Conservation (phyloP, 2,113 vertebrate species). For the Ammospiza nelsoni region DNA sequence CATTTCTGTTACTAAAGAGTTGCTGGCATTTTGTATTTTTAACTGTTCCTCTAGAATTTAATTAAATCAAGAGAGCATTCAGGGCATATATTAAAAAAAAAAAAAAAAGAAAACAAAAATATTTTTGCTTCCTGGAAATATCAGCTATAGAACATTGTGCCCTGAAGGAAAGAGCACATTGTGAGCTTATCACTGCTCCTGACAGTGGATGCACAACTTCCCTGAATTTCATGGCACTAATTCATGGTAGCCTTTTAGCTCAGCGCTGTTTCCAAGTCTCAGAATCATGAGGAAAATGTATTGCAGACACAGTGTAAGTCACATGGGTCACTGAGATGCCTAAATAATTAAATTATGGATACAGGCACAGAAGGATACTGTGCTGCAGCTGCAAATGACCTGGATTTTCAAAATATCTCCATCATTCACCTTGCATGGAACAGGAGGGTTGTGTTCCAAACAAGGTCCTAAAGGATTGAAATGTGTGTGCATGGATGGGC, state of each 20-base stretch:
- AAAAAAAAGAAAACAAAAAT: not conserved
- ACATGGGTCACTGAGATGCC: conserved; percentile 2
- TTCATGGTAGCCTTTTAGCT: not conserved
- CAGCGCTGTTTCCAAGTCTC: not conserved
- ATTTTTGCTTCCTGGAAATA: conserved; percentile 34
- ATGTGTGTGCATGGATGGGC: not conserved
- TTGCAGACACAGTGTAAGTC: not conserved
- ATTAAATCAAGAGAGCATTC: not conserved
- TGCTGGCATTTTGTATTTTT: conserved; percentile 7
- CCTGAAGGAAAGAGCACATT: not conserved
- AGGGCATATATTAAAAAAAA: not conserved
- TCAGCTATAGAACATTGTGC: conserved; percentile 10
- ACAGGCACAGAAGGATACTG: not conserved
- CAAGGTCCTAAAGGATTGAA: not conserved
- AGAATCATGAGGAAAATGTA: not conserved
- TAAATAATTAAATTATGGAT: not conserved
- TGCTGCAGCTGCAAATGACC: not conserved
- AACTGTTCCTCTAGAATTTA: conserved; percentile 6
- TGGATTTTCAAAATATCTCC: not conserved
- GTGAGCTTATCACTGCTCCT: not conserved
- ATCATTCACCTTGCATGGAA: not conserved
- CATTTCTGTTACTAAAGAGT: not conserved
- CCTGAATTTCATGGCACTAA: not conserved
- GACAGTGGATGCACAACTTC: not conserved
- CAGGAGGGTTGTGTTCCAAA: not conserved